These are phyloP conservation scores for Horisme vitalbata DNA, from an alignment of 2,888 invertebrate genomes.

Conservation along the genomic window DNA sequence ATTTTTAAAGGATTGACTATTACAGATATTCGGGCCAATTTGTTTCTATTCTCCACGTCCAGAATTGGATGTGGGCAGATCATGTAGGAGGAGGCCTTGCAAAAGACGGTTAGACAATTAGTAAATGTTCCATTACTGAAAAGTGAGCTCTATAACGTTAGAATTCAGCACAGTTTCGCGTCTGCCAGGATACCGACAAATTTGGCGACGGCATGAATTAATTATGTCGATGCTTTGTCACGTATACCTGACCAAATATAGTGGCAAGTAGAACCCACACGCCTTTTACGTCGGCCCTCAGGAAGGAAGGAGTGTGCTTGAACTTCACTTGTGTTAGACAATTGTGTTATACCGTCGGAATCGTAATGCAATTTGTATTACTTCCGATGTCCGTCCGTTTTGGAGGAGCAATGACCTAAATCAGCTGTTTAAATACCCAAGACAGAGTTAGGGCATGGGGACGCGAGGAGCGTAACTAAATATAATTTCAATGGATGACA, in stretches of 20 bases:
- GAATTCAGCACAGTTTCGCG: conserved; percentile 58
- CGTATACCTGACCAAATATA: conserved; percentile 76
- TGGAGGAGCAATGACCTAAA: conserved; percentile 44
- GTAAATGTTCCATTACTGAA: conserved; percentile 39
- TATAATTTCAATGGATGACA: conserved; percentile 19
- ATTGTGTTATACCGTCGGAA: conserved; percentile 48
- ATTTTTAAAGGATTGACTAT: conserved; percentile 27
- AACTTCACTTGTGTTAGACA: conserved; percentile 54
- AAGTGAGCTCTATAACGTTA: conserved; percentile 55
- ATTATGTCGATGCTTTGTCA: conserved; percentile 71
- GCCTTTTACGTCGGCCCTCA: conserved; percentile 64
- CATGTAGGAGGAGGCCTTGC: conserved; percentile 77
- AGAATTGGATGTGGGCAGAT: conserved; percentile 78
- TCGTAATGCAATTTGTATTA: conserved; percentile 67
- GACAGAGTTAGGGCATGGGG: conserved; percentile 6
- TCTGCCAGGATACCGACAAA: conserved; percentile 54
- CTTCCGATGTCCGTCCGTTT: conserved; percentile 62
- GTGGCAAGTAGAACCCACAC: conserved; percentile 56
- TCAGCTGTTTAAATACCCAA: conserved; percentile 18
- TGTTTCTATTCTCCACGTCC: conserved; percentile 50
- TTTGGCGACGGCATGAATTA: conserved; percentile 74
- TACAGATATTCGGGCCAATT: conserved; percentile 64
- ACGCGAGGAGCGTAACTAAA: conserved; percentile 23
- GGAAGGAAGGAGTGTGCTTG: conserved; percentile 76
- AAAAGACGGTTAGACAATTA: conserved; percentile 69